These are phyloP conservation scores for Orientallactaga bullata DNA, from an alignment of 2,113 vertebrate genomes.

Conservation along the genomic window DNA sequence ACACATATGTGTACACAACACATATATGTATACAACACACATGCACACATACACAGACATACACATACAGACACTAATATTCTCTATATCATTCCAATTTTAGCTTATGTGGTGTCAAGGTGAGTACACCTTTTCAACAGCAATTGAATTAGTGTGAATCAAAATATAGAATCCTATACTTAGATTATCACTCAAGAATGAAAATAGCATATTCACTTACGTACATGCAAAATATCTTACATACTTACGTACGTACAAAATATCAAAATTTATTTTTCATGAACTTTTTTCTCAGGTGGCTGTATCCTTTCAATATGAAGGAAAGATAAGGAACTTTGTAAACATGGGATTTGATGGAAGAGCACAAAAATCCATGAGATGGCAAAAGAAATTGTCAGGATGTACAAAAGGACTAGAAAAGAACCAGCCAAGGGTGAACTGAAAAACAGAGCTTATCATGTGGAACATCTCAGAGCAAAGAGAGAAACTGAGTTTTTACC, in stretches of 20 bases:
- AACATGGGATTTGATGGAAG: not conserved
- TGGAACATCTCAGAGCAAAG: not conserved
- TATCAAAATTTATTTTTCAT: constrained; percentile 35
- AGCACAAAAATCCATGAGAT: not conserved
- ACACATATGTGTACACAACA: too few species aligned
- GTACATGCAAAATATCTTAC: not conserved
- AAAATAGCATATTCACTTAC: not conserved
- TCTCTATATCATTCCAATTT: not conserved
- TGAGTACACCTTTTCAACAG: not conserved
- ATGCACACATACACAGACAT: too few species aligned
- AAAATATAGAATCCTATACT: constrained; percentile 30
- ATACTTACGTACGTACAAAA: not conserved
- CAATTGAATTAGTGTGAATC: not conserved
- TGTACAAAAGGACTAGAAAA: not conserved
- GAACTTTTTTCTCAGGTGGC: not conserved
- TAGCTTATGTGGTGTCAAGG: not conserved
- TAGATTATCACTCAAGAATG: not conserved
- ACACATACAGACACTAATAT: not conserved
- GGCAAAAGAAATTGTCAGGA: not conserved
- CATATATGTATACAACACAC: too few species aligned
- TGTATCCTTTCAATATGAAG: not conserved
- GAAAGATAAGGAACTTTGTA: not conserved
- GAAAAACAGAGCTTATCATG: not conserved
- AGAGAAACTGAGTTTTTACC: not conserved
- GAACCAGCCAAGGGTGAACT: not conserved